These are phyloP conservation scores for Drosophila gaucha DNA, from an alignment of 2,888 invertebrate species.

Conservation along the genomic window DNA sequence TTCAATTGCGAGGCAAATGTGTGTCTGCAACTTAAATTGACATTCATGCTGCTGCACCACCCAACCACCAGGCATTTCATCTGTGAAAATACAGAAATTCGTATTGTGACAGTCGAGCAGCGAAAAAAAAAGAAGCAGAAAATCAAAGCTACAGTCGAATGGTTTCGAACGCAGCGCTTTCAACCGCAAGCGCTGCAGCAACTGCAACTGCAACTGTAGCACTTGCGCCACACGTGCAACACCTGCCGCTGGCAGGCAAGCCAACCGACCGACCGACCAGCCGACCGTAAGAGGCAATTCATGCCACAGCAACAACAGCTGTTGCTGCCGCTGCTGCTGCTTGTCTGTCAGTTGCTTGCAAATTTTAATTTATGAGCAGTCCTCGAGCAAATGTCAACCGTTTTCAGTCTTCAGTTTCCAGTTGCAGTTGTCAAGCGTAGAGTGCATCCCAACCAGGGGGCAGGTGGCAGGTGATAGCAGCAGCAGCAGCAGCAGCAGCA, in stretches of 20 bases:
- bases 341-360: conserved; percentile 34
- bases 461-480: not conserved
- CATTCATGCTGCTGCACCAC: conserved; percentile 53
- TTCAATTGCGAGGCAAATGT: conserved; percentile 43
- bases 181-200: conserved; percentile 5
- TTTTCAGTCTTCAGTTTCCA: conserved; percentile 2
- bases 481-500: too few relatives aligned
- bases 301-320: not conserved
- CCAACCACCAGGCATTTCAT: conserved; percentile 17
- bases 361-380: conserved; percentile 53
- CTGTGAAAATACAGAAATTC: conserved; percentile 61
- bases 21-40: conserved; percentile 54
- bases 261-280: not conserved
- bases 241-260: conserved; percentile 23
- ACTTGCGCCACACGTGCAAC: conserved; percentile 6
- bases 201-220: too few relatives aligned
- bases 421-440: conserved; percentile 23
- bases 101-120: conserved; percentile 51
- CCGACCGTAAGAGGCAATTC: conserved; percentile 9
- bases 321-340: conserved; percentile 1
- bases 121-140: not conserved
- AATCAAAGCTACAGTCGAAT: conserved; percentile 51
- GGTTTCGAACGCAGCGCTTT: conserved; percentile 22
- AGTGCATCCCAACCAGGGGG: conserved; percentile 6
- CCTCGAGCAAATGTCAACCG: conserved; percentile 40